These are phyloP conservation scores for Jacana jacana DNA, from an alignment of 2,113 vertebrate species.

Conservation along the genomic window DNA sequence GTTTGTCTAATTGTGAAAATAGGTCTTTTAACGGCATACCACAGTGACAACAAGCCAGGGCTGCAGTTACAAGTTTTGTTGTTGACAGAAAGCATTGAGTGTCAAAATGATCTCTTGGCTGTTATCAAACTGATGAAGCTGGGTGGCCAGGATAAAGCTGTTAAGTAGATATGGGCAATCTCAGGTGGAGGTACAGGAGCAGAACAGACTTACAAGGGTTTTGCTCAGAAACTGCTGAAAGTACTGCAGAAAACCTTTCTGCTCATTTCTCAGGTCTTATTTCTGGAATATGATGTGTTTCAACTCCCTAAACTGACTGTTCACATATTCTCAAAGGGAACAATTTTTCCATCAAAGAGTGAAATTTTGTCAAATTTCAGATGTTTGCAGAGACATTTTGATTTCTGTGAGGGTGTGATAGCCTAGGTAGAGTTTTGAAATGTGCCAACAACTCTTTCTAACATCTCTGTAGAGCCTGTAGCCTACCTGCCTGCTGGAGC, in stretches of 20 bases:
- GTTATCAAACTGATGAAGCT: slow-evolving; percentile 47
- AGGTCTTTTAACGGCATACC: neutral
- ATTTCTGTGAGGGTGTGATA: neutral
- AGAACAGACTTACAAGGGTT: neutral
- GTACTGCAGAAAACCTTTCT: neutral
- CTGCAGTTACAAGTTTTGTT: neutral
- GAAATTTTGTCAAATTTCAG: neutral
- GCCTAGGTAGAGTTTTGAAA: neutral
- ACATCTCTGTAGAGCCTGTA: neutral
- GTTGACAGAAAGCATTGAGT: neutral
- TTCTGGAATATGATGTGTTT: neutral
- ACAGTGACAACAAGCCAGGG: neutral
- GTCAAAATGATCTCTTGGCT: slow-evolving; percentile 47
- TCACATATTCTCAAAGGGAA: neutral
- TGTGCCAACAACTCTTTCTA: neutral
- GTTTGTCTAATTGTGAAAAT: neutral
- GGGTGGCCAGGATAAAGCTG: slow-evolving; percentile 6
- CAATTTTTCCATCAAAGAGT: neutral
- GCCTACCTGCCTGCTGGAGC: neutral
- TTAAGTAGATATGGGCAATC: slow-evolving; percentile 12
- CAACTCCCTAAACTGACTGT: neutral
- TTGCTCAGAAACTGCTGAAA: neutral
- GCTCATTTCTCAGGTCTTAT: neutral
- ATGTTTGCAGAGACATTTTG: neutral
- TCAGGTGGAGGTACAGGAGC: neutral